These are phyloP conservation scores for Sicus ferrugineus DNA, from an alignment of 2,888 invertebrate species.

Conservation along the genomic window DNA sequence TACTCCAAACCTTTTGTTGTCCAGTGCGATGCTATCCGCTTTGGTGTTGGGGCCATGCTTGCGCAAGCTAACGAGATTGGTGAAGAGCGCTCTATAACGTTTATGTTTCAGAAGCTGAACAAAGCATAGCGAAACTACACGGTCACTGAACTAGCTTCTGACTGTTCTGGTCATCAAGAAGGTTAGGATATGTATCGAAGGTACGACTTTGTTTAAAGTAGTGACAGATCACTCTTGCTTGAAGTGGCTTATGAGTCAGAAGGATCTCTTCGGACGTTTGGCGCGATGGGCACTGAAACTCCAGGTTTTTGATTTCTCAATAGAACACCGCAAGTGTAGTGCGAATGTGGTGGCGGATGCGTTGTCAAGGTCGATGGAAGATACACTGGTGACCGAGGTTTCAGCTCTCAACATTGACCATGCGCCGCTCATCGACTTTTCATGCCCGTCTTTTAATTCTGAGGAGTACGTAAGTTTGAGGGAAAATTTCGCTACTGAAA, in stretches of 20 bases:
- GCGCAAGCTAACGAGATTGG: slow-evolving; percentile 28
- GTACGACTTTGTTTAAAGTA: not conserved
- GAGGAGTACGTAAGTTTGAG: not conserved
- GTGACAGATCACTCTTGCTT: no score
- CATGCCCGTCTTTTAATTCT: not conserved
- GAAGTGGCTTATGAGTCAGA: no score
- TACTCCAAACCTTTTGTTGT: slow-evolving; percentile 34
- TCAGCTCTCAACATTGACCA: not conserved
- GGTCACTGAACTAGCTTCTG: slow-evolving; percentile 25
- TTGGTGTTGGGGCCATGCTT: slow-evolving; percentile 35
- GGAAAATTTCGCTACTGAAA: not conserved
- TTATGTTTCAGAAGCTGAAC: slow-evolving; percentile 37
- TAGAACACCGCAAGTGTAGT: not conserved
- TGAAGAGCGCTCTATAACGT: slow-evolving; percentile 32
- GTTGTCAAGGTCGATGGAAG: not conserved
- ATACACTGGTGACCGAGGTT: not conserved
- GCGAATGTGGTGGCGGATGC: not conserved
- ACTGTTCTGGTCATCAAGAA: slow-evolving; percentile 28
- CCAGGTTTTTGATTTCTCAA: not conserved
- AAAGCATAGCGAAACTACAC: slow-evolving; percentile 33
- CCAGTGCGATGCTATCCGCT: slow-evolving; percentile 33
- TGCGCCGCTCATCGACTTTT: not conserved
- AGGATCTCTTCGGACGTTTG: not conserved
- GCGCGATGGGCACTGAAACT: not conserved
- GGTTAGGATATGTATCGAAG: slow-evolving; percentile 24